These are phyloP conservation scores for Isoperla grammatica DNA, from an alignment of 2,888 invertebrate species.

Conservation along the genomic window DNA sequence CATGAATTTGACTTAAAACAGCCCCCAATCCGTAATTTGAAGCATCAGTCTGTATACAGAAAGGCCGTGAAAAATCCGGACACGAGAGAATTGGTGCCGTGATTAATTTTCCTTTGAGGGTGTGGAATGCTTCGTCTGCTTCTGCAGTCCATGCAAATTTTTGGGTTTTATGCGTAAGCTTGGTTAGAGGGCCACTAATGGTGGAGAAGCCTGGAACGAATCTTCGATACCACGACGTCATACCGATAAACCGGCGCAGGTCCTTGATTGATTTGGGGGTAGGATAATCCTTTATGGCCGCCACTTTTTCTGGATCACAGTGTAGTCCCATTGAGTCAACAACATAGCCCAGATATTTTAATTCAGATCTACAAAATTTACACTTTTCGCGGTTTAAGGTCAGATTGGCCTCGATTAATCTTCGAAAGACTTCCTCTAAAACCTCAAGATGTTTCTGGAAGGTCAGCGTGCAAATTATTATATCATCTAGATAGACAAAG, in stretches of 20 bases:
- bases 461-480: conserved; percentile 37
- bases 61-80: conserved; percentile 31
- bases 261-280: conserved; percentile 33
- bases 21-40: conserved; percentile 34
- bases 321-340: conserved; percentile 18
- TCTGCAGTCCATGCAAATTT: not conserved
- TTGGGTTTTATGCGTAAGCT: conserved; percentile 19
- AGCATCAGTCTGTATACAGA: conserved; percentile 35
- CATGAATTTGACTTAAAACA: conserved; percentile 30
- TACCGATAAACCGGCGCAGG: conserved; percentile 35
- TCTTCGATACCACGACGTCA: conserved; percentile 35
- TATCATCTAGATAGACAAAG: conserved; percentile 34
- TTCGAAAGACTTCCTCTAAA: conserved; percentile 14
- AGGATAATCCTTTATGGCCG: conserved; percentile 28
- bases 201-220: conserved; percentile 29
- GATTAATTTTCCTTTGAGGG: conserved; percentile 20
- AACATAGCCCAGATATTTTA: conserved; percentile 25
- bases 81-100: conserved; percentile 31
- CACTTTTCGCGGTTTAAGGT: not conserved
- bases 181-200: not conserved
- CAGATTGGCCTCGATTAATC: not conserved
- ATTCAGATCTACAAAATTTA: conserved; percentile 11
- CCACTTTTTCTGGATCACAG: conserved; percentile 20
- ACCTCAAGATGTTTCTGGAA: conserved; percentile 33
- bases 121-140: conserved; percentile 24